A percentile compares a stretch with the other conserved stretches of the same genome.
phyloP scores from a whole-genome alignment of 1,140 invertebrate species.

The Alviniconcha marisindica region DNA sequence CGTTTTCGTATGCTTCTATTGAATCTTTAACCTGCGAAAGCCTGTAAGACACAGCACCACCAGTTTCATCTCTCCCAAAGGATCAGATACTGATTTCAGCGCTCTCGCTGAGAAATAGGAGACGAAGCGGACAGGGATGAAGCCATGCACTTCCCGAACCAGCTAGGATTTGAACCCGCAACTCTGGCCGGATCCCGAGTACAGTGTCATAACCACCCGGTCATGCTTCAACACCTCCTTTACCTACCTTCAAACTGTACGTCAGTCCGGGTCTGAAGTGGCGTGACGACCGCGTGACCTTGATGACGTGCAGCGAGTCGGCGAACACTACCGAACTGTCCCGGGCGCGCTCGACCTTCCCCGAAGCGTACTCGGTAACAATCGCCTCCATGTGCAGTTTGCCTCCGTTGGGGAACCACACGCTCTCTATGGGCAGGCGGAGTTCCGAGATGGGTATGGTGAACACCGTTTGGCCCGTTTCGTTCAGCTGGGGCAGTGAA shows the following conservation, averaged over 20 bases:
- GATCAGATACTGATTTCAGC: too few relatives aligned
- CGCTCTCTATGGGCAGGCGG: slow-evolving; percentile 50
- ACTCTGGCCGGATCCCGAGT: too few relatives aligned
- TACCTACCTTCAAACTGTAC: slow-evolving; percentile 64
- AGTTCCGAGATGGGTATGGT: slow-evolving; percentile 55
- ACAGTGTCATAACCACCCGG: too few relatives aligned
- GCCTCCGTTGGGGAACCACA: slow-evolving; percentile 67
- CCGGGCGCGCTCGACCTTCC: slow-evolving; percentile 62
- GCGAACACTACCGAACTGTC: slow-evolving; percentile 65
- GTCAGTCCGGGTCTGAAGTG: slow-evolving; percentile 72
- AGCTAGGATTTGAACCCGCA: too few relatives aligned
- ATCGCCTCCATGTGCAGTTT: slow-evolving; percentile 67
- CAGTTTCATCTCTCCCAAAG: too few relatives aligned
- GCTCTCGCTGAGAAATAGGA: too few relatives aligned
- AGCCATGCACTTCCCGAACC: too few relatives aligned
- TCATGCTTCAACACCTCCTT: too few relatives aligned
- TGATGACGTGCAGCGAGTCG: slow-evolving; percentile 62
- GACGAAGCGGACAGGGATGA: too few relatives aligned
- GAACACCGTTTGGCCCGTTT: slow-evolving; percentile 51
- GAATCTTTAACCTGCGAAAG: too few relatives aligned
- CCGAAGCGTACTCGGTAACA: slow-evolving; percentile 71
- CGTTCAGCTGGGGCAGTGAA: slow-evolving; percentile 48
- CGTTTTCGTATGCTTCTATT: too few relatives aligned
- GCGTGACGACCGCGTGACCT: slow-evolving; percentile 59
- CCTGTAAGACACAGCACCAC: too few relatives aligned